Evolutionary conservation across 2,797 vertebrate genomes (phyloP).

Genomic region (Zalophus californianus): DNA sequence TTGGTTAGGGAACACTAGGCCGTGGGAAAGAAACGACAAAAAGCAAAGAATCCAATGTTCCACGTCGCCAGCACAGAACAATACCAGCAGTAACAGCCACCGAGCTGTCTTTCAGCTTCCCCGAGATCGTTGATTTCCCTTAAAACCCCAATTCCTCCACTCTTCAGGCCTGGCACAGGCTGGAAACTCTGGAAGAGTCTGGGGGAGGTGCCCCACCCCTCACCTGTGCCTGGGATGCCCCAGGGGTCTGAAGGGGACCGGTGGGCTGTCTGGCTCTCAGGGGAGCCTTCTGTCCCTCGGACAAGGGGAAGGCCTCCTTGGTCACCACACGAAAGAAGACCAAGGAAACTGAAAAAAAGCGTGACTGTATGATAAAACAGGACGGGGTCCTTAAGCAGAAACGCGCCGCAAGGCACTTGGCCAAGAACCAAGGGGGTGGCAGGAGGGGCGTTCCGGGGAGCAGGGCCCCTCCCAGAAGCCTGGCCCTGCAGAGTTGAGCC

Average conservation of each 20-base stretch:
- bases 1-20: neutral
- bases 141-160: neutral
- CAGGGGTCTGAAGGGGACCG: conserved; percentile 89
- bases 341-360: conserved; percentile 93
- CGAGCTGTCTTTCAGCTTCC: neutral
- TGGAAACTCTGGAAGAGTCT: conserved; percentile 78
- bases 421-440: conserved; percentile 92
- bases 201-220: conserved; percentile 74
- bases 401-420: conserved; percentile 91
- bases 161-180: neutral
- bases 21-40: neutral
- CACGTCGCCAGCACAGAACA: neutral
- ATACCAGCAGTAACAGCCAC: neutral
- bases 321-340: conserved; percentile 92
- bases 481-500: conserved; percentile 89
- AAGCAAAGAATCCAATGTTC: neutral
- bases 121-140: neutral
- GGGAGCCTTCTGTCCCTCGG: conserved; percentile 91
- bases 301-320: conserved; percentile 90
- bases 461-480: conserved; percentile 93
- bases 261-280: conserved; percentile 79
- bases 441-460: conserved; percentile 92
- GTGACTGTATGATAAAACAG: conserved; percentile 94
- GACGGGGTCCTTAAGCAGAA: conserved; percentile 90
- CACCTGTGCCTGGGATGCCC: conserved; percentile 88